Evolutionary conservation across 2,888 invertebrate species (phyloP), one percentile per base, ranked within the genome.

Genomic region (Pristionchus mayeri): DNA sequence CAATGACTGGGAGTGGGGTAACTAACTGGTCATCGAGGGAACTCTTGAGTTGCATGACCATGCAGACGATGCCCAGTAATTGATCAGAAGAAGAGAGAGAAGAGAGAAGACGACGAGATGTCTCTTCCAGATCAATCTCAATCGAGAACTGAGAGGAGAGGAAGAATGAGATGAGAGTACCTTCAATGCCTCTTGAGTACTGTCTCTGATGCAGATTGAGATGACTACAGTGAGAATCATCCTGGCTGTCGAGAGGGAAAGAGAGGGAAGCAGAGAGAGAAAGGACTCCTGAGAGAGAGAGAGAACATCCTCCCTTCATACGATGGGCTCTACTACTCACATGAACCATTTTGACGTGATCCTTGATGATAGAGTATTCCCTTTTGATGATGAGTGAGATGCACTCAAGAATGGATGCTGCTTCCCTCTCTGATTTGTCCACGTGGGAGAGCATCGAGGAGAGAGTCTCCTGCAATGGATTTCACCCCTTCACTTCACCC

Each of bases 41-140:
- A 37, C 63, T 30, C 52, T 85, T 21, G 18, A 87, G 40, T 60
- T 88, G 87, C 87, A 88, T 88, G 37, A 89, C 76, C 30, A 88
- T 24, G 6, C 87, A 88, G 27, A 88, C 37, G 18, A 88, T 60
- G 9, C 88, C 89, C 75, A 87, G 52, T 63, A 87, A 84, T 78
- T 86, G 84, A 48, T 87, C 88, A 3, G 85, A 80, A 6, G 86
- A 85, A 52, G 52, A 86, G 6, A 87, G 76, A 24, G 89, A 88
- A 67, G 50, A 50, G 21, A 71, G 30, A 18, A 83, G 71, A 50
- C 71, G 67, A 83, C 71, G 83, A 13, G 83, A 71, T 2, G 52
- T 83, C 67, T 83, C 83, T 18, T 83, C 83, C 48, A 83, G 11
- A 16, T 83, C 83, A 16, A 16, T 30, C 83, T 83, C 0, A 79